These are phyloP conservation scores for Saccostrea glomerata DNA, from an alignment of 1,140 invertebrate species.

Conservation along the genomic window DNA sequence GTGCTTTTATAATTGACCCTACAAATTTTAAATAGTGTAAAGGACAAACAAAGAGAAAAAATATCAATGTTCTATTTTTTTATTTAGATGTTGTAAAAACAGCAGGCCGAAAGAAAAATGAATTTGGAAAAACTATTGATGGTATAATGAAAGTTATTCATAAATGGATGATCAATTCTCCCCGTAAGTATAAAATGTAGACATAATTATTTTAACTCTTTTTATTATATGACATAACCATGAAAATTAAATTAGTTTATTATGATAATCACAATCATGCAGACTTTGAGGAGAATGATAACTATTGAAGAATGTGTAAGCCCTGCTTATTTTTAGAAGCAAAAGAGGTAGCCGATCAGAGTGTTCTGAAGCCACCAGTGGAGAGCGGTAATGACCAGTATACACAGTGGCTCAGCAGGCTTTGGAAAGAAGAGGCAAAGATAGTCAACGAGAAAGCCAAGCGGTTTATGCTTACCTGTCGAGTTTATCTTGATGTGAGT, in stretches of 20 bases:
- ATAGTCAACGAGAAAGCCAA: slow-evolving; percentile 51
- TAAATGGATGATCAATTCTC: slow-evolving; percentile 10
- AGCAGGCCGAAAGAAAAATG: not conserved
- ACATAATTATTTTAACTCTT: no score
- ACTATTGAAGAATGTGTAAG: no score
- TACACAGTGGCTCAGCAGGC: slow-evolving; percentile 61
- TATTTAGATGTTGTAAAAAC: slow-evolving; percentile 7
- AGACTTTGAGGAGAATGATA: not conserved
- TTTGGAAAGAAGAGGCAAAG: slow-evolving; percentile 60
- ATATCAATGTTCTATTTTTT: not conserved
- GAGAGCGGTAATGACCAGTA: slow-evolving; percentile 56
- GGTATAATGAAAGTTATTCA: slow-evolving; percentile 18
- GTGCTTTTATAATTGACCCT: no score
- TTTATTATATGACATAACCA: no score
- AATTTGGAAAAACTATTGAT: slow-evolving; percentile 15
- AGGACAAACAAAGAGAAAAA: not conserved
- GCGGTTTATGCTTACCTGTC: slow-evolving; percentile 54
- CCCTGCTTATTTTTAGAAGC: not conserved
- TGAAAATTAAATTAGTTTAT: no score
- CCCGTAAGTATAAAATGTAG: not conserved
- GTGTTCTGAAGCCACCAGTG: not conserved
- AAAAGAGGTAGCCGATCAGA: not conserved
- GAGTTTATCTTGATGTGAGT: slow-evolving; percentile 57
- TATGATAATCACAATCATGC: no score
- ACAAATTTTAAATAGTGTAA: no score